A percentile compares a stretch with the other conserved stretches of the same genome.
Evolutionary conservation across 2,797 vertebrate species (phyloP).

Genomic region (Micrastur ruficollis): DNA sequence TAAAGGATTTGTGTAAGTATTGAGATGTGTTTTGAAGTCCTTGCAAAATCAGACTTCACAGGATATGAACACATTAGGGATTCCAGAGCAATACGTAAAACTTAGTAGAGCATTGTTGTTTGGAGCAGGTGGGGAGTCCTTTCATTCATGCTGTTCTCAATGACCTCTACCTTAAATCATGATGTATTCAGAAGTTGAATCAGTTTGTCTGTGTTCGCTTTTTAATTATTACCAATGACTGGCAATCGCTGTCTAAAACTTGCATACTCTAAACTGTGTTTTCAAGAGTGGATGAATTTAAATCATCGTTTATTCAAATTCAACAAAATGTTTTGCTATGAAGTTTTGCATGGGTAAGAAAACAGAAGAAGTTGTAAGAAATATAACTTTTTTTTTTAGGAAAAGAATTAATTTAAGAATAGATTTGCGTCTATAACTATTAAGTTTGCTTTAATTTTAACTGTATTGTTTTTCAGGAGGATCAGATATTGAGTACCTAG

Average conservation of each 20-base stretch:
- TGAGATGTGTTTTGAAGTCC: not conserved
- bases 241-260: not conserved
- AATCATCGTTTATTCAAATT: not conserved
- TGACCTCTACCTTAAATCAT: not conserved
- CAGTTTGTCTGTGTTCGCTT: not conserved
- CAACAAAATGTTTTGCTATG: not conserved
- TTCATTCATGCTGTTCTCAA: not conserved
- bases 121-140: not conserved
- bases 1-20: not conserved
- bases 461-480: conserved; percentile 75
- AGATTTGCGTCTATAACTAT: not conserved
- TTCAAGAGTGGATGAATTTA: not conserved
- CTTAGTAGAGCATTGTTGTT: not conserved
- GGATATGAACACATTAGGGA: fast-evolving
- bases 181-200: not conserved
- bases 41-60: not conserved
- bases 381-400: not conserved
- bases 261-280: fast-evolving
- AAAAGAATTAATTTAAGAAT: not conserved
- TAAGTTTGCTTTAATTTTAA: not conserved
- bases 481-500: conserved; percentile 88
- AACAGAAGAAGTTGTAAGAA: not conserved
- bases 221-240: not conserved
- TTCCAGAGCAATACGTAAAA: not conserved
- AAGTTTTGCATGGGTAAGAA: not conserved